phyloP scores from a whole-genome alignment of 1,140 invertebrate species.

The Anoplolepis gracilipes region DNA sequence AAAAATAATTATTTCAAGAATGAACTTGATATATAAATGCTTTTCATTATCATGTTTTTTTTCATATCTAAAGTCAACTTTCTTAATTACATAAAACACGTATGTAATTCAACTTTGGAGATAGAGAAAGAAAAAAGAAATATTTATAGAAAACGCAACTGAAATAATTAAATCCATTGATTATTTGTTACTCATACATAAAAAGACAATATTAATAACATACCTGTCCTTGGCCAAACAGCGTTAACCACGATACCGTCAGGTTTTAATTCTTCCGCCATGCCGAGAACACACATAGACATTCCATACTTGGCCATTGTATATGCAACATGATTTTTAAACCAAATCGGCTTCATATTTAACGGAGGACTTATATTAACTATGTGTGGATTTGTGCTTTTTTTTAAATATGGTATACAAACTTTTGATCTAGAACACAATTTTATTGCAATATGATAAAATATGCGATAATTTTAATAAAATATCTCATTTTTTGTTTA shows the following conservation, averaged over 20 bases:
- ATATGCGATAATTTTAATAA: neutral
- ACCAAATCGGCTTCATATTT: constrained; percentile 96
- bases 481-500: neutral
- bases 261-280: constrained; percentile 96
- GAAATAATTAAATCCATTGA: neutral
- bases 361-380: constrained; percentile 98
- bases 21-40: too few relatives aligned
- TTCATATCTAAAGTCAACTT: too few relatives aligned
- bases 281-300: constrained; percentile 99
- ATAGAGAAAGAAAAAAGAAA: too few relatives aligned
- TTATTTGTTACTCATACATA: neutral
- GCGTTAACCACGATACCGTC: constrained; percentile 97
- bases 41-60: too few relatives aligned
- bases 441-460: neutral
- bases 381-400: constrained; percentile 97
- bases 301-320: constrained; percentile 99
- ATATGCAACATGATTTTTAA: constrained; percentile 97
- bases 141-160: too few relatives aligned
- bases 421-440: constrained; percentile 92
- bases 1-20: too few relatives aligned
- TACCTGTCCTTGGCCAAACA: constrained; percentile 97
- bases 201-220: constrained; percentile 7
- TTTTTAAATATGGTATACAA: constrained; percentile 96
- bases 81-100: too few relatives aligned
- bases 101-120: too few relatives aligned